Conservation (phyloP, 2,888 invertebrate genomes). For the Trachelus tabidus region DNA sequence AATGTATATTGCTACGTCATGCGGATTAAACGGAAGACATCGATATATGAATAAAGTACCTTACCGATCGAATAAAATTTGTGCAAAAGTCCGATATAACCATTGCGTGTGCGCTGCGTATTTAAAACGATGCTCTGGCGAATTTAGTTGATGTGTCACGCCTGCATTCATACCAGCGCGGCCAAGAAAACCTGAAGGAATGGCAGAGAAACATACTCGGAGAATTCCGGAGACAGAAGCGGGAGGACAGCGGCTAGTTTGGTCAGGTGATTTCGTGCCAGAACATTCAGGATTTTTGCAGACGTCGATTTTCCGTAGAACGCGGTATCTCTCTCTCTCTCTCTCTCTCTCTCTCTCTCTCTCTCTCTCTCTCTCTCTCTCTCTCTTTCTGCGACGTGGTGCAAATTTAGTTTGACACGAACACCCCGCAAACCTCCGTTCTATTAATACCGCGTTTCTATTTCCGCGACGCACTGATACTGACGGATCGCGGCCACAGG, state of each 20-base stretch:
- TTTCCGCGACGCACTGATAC: conserved; percentile 40
- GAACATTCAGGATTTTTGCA: conserved; percentile 40
- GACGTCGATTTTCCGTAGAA: conserved; percentile 24
- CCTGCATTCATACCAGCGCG: conserved; percentile 34
- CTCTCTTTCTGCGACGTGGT: background rate
- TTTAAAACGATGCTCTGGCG: conserved; percentile 21
- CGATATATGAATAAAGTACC: too few species aligned
- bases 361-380: too few species aligned
- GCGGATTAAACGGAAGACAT: too few species aligned
- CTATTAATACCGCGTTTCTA: conserved; percentile 52
- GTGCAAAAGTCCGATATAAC: too few species aligned
- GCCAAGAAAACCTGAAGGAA: conserved; percentile 23
- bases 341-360: too few species aligned
- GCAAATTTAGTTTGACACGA: background rate
- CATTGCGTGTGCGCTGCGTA: too few species aligned
- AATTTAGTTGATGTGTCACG: conserved; percentile 49
- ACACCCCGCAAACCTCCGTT: conserved; percentile 5
- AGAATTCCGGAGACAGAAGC: conserved; percentile 31
- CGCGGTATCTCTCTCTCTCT: background rate
- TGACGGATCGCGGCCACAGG: conserved; percentile 53
- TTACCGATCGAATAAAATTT: too few species aligned
- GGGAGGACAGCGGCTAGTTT: conserved; percentile 22
- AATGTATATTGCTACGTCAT: too few species aligned
- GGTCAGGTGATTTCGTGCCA: conserved; percentile 40
- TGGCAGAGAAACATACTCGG: conserved; percentile 4